These are phyloP conservation scores for Pycnomerus fuliginosus DNA, from an alignment of 2,888 invertebrate genomes.

Conservation along the genomic window DNA sequence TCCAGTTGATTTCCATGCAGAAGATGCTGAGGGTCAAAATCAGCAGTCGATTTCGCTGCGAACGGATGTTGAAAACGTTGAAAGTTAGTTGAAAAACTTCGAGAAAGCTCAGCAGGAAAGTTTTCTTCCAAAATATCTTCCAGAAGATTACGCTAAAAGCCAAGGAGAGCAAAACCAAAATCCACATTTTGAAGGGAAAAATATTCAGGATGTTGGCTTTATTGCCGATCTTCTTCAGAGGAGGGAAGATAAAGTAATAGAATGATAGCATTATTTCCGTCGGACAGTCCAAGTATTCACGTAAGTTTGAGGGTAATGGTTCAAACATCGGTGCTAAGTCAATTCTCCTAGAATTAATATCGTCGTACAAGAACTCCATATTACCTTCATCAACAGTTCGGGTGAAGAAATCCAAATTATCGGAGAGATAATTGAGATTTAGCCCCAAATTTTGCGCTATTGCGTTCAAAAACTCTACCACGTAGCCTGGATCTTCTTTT, in stretches of 20 bases:
- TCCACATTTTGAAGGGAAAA: conserved; percentile 2
- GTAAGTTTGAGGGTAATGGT: too few relatives aligned
- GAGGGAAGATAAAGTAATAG: background rate
- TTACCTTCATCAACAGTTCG: too few relatives aligned
- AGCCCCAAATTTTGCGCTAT: background rate
- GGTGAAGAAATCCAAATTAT: conserved; percentile 1
- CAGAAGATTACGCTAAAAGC: conserved; percentile 1
- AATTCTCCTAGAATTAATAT: too few relatives aligned
- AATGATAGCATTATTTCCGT: conserved; percentile 2
- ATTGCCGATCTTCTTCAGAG: conserved; percentile 2
- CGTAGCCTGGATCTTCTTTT: conserved; percentile 8
- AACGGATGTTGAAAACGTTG: background rate
- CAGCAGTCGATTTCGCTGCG: background rate
- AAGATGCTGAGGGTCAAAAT: conserved; percentile 1
- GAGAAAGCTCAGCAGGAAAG: background rate
- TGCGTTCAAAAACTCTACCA: background rate
- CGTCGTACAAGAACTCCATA: too few relatives aligned
- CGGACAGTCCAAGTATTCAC: background rate
- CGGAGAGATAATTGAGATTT: background rate
- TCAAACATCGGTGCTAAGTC: too few relatives aligned
- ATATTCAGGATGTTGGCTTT: background rate
- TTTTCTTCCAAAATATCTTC: background rate
- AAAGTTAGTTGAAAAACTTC: conserved; percentile 2
- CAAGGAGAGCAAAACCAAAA: background rate
- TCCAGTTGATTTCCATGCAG: conserved; percentile 2